phyloP scores from a whole-genome alignment of 2,113 vertebrate species.

The Psittacara wagleri region DNA sequence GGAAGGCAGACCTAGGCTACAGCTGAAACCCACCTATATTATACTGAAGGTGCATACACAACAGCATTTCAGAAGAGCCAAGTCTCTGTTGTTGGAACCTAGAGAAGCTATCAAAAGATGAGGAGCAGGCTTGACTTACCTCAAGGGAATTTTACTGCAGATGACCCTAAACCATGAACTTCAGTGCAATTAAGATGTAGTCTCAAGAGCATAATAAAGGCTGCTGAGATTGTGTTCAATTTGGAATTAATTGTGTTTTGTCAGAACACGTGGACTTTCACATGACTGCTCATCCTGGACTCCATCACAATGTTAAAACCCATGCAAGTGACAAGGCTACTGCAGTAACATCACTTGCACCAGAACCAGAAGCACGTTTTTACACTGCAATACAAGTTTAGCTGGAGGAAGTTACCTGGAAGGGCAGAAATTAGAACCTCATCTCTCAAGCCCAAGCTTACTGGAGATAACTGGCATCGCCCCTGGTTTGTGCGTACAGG shows the following conservation, averaged over 20 bases:
- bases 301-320: neutral
- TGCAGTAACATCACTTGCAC: neutral
- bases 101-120: neutral
- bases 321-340: neutral
- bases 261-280: neutral
- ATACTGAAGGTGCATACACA: neutral
- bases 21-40: neutral
- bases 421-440: neutral
- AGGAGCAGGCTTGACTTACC: neutral
- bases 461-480: accelerated
- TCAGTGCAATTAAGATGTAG: neutral
- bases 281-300: neutral
- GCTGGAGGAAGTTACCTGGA: accelerated
- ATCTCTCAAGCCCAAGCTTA: neutral
- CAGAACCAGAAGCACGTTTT: accelerated
- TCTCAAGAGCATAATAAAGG: neutral
- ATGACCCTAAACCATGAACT: neutral
- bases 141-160: neutral
- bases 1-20: neutral
- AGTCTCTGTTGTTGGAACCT: neutral
- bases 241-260: neutral
- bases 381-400: accelerated
- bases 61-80: neutral
- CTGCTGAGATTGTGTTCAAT: neutral
- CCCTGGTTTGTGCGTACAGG: accelerated